These are phyloP conservation scores for Chaetodon trifasciatus DNA, from an alignment of 2,797 vertebrate genomes.

Conservation along the genomic window DNA sequence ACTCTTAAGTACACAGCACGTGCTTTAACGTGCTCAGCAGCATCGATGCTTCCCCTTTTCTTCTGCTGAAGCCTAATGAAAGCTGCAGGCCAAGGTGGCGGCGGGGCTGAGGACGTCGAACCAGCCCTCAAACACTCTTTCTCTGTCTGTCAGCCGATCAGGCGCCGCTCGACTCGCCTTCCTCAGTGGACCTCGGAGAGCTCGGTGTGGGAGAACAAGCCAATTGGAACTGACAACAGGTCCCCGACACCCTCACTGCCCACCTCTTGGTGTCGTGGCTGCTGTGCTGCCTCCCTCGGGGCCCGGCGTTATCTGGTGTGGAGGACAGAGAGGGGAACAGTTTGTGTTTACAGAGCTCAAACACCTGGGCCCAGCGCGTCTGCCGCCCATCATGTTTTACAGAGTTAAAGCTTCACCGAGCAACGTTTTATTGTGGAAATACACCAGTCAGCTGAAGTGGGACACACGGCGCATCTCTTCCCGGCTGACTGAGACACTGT, in stretches of 20 bases:
- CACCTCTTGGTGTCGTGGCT: conserved; percentile 33
- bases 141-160: conserved; percentile 28
- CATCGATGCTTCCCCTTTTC: conserved; percentile 54
- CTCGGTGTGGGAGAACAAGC: conserved; percentile 42
- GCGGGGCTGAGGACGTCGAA: conserved; percentile 1
- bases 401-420: conserved; percentile 9
- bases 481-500: not conserved
- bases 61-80: conserved; percentile 57
- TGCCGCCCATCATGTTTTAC: conserved; percentile 27
- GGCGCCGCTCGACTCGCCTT: conserved; percentile 20
- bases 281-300: conserved; percentile 48
- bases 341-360: conserved; percentile 44
- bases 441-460: not conserved
- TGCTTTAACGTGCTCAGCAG: conserved; percentile 57
- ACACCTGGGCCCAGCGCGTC: conserved; percentile 38
- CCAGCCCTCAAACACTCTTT: conserved; percentile 5
- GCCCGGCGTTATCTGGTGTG: conserved; percentile 43
- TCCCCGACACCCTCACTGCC: conserved; percentile 46
- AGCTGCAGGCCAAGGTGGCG: conserved; percentile 30
- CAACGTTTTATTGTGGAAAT: conserved; percentile 8
- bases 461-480: not conserved
- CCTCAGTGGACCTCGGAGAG: conserved; percentile 42
- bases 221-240: conserved; percentile 73
- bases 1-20: conserved; percentile 16
- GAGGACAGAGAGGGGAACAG: conserved; percentile 30